These are phyloP conservation scores for Tetramorium parvispinum DNA, from an alignment of 1,140 invertebrate genomes.

Conservation along the genomic window DNA sequence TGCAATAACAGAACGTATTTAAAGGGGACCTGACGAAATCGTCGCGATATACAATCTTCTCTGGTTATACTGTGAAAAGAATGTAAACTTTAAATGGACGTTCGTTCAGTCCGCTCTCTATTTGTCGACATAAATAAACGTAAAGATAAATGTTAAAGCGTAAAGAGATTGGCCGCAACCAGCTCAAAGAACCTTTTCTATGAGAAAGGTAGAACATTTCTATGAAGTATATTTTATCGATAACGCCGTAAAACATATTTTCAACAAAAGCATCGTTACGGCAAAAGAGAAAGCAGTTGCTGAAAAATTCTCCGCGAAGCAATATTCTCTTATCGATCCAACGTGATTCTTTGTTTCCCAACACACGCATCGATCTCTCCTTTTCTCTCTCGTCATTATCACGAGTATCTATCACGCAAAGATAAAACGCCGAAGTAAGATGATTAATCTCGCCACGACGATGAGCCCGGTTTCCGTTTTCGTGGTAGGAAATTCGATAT, in stretches of 20 bases:
- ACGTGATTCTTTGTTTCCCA: neutral
- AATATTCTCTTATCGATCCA: neutral
- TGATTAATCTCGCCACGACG: neutral
- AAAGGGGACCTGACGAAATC: slow-evolving; percentile 7
- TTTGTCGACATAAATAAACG: neutral
- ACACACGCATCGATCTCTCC: neutral
- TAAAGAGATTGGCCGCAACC: no score
- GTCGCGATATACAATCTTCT: neutral
- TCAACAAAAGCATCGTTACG: neutral
- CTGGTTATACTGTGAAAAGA: neutral
- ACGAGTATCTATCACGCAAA: neutral
- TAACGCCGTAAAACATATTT: neutral
- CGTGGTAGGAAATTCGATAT: neutral
- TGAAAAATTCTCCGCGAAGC: neutral
- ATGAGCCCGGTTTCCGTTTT: neutral
- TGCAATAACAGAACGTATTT: neutral
- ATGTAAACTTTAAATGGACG: slow-evolving; percentile 21
- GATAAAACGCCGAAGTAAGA: slow-evolving; percentile 19
- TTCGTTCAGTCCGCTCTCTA: slow-evolving; percentile 1
- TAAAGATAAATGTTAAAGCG: neutral
- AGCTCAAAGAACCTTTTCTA: neutral
- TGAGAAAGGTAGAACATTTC: neutral
- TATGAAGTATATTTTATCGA: neutral
- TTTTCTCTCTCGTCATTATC: neutral
- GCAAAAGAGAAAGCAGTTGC: neutral